A percentile compares a stretch with the other conserved stretches of the same genome.
Evolutionary conservation across 2,888 invertebrate genomes (phyloP).

Genomic region (Cataglyphis altisquamis): DNA sequence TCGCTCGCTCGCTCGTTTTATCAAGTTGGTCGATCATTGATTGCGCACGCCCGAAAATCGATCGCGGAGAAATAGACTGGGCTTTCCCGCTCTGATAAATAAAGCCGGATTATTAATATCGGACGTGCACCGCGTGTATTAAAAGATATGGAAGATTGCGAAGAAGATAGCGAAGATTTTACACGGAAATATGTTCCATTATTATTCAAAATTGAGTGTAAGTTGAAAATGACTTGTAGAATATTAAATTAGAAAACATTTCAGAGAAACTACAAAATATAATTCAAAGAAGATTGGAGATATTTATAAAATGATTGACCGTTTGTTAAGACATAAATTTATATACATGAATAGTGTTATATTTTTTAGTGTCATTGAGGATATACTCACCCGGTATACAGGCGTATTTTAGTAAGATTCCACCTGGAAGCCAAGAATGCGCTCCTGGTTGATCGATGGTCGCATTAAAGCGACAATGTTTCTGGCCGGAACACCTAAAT

Average conservation of each 20-base stretch:
- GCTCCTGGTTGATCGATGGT: slow-evolving; percentile 90
- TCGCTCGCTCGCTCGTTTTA: slow-evolving; percentile 27
- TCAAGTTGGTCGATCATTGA: slow-evolving; percentile 64
- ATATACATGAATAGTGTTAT: neutral
- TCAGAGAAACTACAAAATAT: neutral
- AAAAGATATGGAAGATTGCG: neutral
- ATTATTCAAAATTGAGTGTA: neutral
- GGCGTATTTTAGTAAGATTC: slow-evolving; percentile 90
- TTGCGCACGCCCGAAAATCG: slow-evolving; percentile 59
- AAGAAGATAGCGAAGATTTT: neutral
- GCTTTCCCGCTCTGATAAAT: slow-evolving; percentile 11
- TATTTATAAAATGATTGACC: neutral
- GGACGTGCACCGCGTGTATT: no score
- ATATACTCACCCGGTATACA: slow-evolving; percentile 90
- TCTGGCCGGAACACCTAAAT: slow-evolving; percentile 91
- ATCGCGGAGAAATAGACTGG: slow-evolving; percentile 27
- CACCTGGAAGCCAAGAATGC: slow-evolving; percentile 89
- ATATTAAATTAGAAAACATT: neutral
- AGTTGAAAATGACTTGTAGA: neutral
- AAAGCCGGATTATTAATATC: slow-evolving; percentile 13
- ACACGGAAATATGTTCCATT: neutral
- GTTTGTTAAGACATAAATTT: neutral
- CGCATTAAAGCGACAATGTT: slow-evolving; percentile 91
- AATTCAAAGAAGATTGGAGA: neutral
- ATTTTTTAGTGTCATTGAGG: neutral